phyloP scores from a whole-genome alignment of 1,140 invertebrate species.

The Panagrolaimus sp. region DNA sequence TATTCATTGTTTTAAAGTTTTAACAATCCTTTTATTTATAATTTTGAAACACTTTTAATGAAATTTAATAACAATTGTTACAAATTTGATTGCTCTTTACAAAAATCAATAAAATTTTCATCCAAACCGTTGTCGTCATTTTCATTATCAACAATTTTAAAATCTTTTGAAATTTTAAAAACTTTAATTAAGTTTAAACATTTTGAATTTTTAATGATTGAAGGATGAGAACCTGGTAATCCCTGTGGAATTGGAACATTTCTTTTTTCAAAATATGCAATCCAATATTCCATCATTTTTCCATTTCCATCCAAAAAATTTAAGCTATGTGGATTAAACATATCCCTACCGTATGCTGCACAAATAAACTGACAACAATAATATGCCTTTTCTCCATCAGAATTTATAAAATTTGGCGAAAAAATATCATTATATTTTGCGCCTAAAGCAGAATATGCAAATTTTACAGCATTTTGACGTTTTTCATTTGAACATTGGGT shows the following conservation, averaged over 20 bases:
- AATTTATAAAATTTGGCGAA: slow-evolving; percentile 25
- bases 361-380: slow-evolving; percentile 36
- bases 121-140: too few relatives aligned
- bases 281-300: slow-evolving; percentile 21
- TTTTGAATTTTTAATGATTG: background rate
- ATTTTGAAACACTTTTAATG: too few relatives aligned
- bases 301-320: slow-evolving; percentile 19
- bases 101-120: too few relatives aligned
- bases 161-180: too few relatives aligned
- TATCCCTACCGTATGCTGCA: slow-evolving; percentile 4
- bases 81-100: too few relatives aligned
- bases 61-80: too few relatives aligned
- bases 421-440: slow-evolving; percentile 36
- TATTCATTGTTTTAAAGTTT: too few relatives aligned
- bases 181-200: too few relatives aligned
- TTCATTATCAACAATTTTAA: too few relatives aligned
- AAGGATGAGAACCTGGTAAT: background rate
- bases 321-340: slow-evolving; percentile 24
- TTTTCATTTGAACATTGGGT: background rate
- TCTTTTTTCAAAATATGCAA: slow-evolving; percentile 18
- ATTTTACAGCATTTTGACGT: slow-evolving; percentile 3
- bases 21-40: too few relatives aligned
- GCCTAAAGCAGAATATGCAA: slow-evolving; percentile 12
- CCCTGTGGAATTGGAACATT: background rate
- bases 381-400: slow-evolving; percentile 22